Conservation (phyloP, 2,888 invertebrate species). For the Charanyca ferruginea region DNA sequence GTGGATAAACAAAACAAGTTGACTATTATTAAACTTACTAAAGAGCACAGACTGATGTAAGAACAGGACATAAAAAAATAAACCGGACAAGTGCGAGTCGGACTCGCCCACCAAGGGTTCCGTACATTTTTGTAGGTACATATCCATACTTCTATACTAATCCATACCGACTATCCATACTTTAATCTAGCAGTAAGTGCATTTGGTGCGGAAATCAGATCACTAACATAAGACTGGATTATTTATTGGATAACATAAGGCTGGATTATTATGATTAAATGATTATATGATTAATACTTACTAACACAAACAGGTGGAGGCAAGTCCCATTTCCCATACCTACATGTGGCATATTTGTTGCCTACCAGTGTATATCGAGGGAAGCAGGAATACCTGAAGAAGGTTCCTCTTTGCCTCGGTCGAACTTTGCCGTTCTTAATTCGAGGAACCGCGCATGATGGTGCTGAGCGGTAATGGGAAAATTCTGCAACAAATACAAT, state of each 20-base stretch:
- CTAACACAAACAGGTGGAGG: slow-evolving; percentile 93
- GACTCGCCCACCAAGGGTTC: too few species aligned
- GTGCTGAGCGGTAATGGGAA: slow-evolving; percentile 21
- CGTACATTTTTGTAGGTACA: too few species aligned
- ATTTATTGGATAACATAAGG: too few species aligned
- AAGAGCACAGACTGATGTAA: neutral
- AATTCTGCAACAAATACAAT: slow-evolving; percentile 33
- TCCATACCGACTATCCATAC: too few species aligned
- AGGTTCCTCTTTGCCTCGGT: slow-evolving; percentile 85
- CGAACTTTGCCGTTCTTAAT: slow-evolving; percentile 88
- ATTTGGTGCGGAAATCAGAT: too few species aligned
- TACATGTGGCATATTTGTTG: slow-evolving; percentile 93
- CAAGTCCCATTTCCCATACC: slow-evolving; percentile 93
- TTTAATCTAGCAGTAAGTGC: too few species aligned
- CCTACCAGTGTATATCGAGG: slow-evolving; percentile 92
- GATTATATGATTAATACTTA: slow-evolving; percentile 91
- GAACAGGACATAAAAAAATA: too few species aligned
- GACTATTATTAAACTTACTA: neutral
- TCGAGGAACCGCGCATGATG: slow-evolving; percentile 77
- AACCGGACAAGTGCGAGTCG: too few species aligned
- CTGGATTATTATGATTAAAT: too few species aligned
- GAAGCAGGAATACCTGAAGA: slow-evolving; percentile 92
- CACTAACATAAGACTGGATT: too few species aligned
- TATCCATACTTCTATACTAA: too few species aligned
- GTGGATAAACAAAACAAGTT: neutral